Percentiles rank a stretch among this genome's conserved stretches.
Conservation (phyloP, 2,797 vertebrate genomes). For the Liparis tanakae region DNA sequence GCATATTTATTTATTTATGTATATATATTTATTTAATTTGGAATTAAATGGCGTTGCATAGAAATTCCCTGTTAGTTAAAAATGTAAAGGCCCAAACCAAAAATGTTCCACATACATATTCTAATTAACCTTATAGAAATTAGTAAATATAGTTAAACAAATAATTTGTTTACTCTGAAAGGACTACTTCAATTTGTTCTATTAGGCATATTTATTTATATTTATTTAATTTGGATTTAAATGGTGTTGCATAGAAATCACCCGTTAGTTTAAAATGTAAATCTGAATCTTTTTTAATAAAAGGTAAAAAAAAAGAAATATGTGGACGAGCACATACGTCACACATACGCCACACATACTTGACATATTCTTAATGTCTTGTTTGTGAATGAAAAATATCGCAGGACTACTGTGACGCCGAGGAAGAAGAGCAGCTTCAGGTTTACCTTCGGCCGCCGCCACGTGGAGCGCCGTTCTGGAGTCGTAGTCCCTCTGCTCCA, state of each 20-base stretch:
- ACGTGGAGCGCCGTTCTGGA: slow-evolving; percentile 93
- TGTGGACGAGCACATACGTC: background rate
- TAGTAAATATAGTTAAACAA: background rate
- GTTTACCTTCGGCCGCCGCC: slow-evolving; percentile 91
- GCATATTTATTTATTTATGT: background rate
- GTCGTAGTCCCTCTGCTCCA: slow-evolving; percentile 95
- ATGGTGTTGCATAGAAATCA: background rate
- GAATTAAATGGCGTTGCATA: background rate
- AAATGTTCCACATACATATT: too few relatives aligned
- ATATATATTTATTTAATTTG: background rate
- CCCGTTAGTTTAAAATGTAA: background rate
- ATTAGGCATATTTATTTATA: background rate
- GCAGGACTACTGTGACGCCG: background rate
- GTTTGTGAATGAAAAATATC: background rate
- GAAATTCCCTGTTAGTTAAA: background rate
- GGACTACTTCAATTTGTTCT: background rate
- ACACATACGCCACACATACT: background rate
- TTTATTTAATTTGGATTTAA: background rate
- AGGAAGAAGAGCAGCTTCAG: background rate
- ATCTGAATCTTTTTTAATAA: background rate
- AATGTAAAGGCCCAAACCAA: too few relatives aligned
- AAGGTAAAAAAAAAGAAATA: background rate
- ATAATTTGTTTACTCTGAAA: background rate
- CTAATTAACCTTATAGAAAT: too few relatives aligned
- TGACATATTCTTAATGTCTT: background rate